phyloP scores from a whole-genome alignment of 2,888 invertebrate species.

The Electrophaes corylata region DNA sequence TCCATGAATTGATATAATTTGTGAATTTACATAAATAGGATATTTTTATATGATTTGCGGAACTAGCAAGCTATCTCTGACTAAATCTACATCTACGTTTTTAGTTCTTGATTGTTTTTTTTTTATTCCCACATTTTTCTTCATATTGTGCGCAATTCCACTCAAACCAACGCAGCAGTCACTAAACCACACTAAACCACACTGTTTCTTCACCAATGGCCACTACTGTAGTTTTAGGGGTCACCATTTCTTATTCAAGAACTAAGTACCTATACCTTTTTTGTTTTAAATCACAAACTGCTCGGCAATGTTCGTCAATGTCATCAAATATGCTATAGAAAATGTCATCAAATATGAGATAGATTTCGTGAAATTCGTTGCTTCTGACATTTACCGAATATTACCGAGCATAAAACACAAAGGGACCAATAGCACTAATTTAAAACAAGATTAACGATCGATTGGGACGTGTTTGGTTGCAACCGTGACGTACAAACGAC shows the following conservation, averaged over 20 bases:
- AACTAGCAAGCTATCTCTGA: background rate
- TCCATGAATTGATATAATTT: constrained; percentile 3
- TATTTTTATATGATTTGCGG: background rate
- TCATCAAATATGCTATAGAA: no score
- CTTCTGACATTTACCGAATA: background rate
- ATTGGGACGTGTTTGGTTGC: no score
- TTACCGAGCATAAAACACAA: background rate
- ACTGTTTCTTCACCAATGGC: background rate
- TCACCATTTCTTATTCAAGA: background rate
- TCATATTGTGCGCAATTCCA: constrained; percentile 3
- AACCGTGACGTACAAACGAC: no score
- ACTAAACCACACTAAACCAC: background rate
- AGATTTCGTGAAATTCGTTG: no score
- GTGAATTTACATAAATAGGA: background rate
- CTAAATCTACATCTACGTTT: background rate
- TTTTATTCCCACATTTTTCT: no score
- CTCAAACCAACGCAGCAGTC: constrained; percentile 13
- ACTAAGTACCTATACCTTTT: background rate
- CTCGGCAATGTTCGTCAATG: background rate
- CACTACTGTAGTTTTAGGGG: background rate
- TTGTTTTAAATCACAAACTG: background rate
- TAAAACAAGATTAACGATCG: background rate
- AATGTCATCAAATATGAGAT: no score
- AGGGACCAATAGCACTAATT: background rate
- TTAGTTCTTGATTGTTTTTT: background rate